These are phyloP conservation scores for Monomorium pharaonis DNA, from an alignment of 1,140 invertebrate species.

Conservation along the genomic window DNA sequence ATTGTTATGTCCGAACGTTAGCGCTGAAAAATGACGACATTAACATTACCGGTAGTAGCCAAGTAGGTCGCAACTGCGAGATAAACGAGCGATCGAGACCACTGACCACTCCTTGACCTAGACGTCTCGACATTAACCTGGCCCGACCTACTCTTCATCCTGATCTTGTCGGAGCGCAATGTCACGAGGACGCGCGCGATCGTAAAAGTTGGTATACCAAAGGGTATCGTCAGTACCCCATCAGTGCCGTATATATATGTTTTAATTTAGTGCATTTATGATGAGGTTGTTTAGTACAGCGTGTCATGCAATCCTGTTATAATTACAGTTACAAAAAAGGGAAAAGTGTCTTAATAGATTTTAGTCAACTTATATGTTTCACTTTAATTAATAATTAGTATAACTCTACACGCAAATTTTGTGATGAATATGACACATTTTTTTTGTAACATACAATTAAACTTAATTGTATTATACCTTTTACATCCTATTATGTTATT, in stretches of 20 bases:
- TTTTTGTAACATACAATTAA: background rate
- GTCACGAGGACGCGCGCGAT: constrained; percentile 18
- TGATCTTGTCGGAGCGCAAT: constrained; percentile 52
- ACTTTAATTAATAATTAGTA: background rate
- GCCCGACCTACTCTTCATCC: constrained; percentile 62
- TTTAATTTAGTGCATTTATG: background rate
- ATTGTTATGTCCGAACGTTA: constrained; percentile 2
- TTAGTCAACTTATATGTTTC: background rate
- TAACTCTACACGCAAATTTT: background rate
- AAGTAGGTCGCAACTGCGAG: constrained; percentile 74
- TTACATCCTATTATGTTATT: background rate
- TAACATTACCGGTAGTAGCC: constrained; percentile 71
- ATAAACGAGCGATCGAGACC: constrained; percentile 71
- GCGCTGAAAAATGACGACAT: constrained; percentile 44
- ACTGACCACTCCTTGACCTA: constrained; percentile 72
- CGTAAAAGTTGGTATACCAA: background rate
- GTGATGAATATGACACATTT: background rate
- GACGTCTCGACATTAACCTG: constrained; percentile 70
- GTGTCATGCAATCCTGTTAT: background rate
- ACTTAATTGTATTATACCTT: background rate
- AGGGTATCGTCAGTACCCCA: background rate
- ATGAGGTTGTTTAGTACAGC: background rate
- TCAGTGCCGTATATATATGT: background rate
- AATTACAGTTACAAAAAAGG: background rate
- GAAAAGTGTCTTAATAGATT: background rate